Base-by-base conservation (phyloP, 2,113 vertebrate species). In the Cyrtonyx montezumae region DNA sequence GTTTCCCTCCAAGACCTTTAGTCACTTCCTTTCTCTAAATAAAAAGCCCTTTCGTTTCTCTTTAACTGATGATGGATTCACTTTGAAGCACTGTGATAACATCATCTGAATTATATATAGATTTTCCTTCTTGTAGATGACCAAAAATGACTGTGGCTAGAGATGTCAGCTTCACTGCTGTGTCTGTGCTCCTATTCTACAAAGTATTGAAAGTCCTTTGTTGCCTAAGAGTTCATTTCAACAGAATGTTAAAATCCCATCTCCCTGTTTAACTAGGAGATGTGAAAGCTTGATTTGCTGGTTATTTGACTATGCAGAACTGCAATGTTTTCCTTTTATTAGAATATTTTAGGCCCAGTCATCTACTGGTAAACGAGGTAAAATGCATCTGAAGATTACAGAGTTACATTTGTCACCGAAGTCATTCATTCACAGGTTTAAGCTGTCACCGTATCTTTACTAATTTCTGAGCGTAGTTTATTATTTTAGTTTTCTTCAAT, bases 21-120 rank as follows among this genome's bases (percentile, higher is more conserved):
- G 79, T 96, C 92, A 91, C 91, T 95, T 95, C 90, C 95, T 79
- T 58, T 83, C 88, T 89, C 80, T 91, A 93, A 90, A 96, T 90
- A 79, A 78, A 91, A 71, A 36, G 3, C 5, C 19, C 71, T 94
- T 95, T 91, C 74, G 88, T 94, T 93, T 87, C 42, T 82, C 55
- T 88, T 81, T 77, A 79, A 75, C n/a, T 80, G 73, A 89, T 85
- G 53, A 75, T 87, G 80, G 51, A 79, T 87, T 78, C 32, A 82
- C 49, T 86, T 87, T 26, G 79, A 90, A 95, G 56, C 55, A 69
- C 62, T 93, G 48, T 65, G 92, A 94, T 94, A 92, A 74, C 87
- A 88, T 84, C 91, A 81, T 58, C 22, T 2, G 13, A 73, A 90
- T 78, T 79, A 69, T 81, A 79, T 49, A 63, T 70, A 79, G 84